These are phyloP conservation scores for Biston stratarius DNA, from an alignment of 2,888 invertebrate genomes.

Conservation along the genomic window DNA sequence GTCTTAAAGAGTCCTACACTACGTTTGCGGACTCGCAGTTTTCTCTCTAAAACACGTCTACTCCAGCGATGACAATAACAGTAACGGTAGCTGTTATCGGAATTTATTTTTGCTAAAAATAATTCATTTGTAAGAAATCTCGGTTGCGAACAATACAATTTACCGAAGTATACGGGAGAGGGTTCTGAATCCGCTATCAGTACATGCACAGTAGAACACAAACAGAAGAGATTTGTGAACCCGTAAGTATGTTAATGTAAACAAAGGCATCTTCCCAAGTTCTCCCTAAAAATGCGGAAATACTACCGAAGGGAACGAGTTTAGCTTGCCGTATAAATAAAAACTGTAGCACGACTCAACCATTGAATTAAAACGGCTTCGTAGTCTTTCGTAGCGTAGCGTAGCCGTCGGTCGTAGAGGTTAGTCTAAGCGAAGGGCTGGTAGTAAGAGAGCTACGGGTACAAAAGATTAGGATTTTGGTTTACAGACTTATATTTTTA, in stretches of 20 bases:
- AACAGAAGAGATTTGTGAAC: constrained; percentile 29
- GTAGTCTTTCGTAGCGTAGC: constrained; percentile 42
- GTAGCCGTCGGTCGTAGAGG: constrained; percentile 44
- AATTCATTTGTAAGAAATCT: constrained; percentile 2
- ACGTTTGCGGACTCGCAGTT: too few relatives aligned
- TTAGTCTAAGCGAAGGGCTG: constrained; percentile 41
- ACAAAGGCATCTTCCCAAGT: constrained; percentile 27
- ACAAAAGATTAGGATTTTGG: background rate
- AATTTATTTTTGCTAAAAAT: background rate
- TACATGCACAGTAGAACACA: constrained; percentile 18
- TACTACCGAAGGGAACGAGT: constrained; percentile 27
- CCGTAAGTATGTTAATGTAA: constrained; percentile 36
- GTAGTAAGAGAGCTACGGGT: constrained; percentile 15
- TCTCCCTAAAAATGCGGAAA: constrained; percentile 27
- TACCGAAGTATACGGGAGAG: constrained; percentile 17
- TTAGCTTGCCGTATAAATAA: constrained; percentile 35
- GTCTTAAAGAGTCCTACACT: too few relatives aligned
- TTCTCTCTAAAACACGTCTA: too few relatives aligned
- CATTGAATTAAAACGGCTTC: constrained; percentile 51
- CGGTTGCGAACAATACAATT: constrained; percentile 20
- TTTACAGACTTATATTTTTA: background rate
- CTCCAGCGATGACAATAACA: too few relatives aligned
- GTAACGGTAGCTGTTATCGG: too few relatives aligned
- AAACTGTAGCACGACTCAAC: constrained; percentile 38
- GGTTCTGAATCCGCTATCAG: constrained; percentile 10